Evolutionary conservation across 2,797 vertebrate species (phyloP), one percentile per base, ranked within the genome.

Genomic region (Sylvia borin): DNA sequence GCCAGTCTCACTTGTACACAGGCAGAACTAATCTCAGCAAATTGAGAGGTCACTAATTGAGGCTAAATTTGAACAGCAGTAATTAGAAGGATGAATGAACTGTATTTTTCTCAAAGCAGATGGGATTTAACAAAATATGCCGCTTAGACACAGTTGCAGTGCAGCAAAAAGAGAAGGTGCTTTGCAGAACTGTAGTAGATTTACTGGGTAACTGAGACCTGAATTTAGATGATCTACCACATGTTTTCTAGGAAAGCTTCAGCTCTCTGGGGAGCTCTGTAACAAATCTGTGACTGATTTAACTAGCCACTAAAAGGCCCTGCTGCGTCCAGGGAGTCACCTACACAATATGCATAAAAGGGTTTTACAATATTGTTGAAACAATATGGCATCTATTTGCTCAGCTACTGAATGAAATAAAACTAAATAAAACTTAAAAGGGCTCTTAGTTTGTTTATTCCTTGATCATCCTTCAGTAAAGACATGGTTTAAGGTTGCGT

Each of bases 111-210:
- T 87, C 82, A 79, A 72, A 91, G 80, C 45, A 81, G 76, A 68
- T 77, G 71, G 95, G 65, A 91, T 92, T 91, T 95, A 95, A 90
- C 76, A 85, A 90, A 87, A 73, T 81, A 62, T 36, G 38, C 73
- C 1, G 3, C 78, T 94, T 85, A 66, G 32, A 40, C 53, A 61
- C 68, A 81, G 50, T 85, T 67, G 65, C 60, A 25, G 80, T 3
- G 8, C 86, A 75, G 40, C 5, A 62, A 53, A 85, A 76, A 64
- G 36, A 93, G 58, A 96, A 88, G 51, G 29, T 68, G 53, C 36
- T 90, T 92, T 94, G 73, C 65, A 77, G 76, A 73, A 90, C 36
- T n/a, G 16, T 15, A 34, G 54, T 38, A 72, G 68, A 78, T 82
- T 76, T 76, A 72, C 34, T 74, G 64, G 24, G 58, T 93, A 82